A percentile compares a stretch with the other conserved stretches of the same genome.
phyloP scores from a whole-genome alignment of 2,888 invertebrate species.

The Theodoxus fluviatilis region DNA sequence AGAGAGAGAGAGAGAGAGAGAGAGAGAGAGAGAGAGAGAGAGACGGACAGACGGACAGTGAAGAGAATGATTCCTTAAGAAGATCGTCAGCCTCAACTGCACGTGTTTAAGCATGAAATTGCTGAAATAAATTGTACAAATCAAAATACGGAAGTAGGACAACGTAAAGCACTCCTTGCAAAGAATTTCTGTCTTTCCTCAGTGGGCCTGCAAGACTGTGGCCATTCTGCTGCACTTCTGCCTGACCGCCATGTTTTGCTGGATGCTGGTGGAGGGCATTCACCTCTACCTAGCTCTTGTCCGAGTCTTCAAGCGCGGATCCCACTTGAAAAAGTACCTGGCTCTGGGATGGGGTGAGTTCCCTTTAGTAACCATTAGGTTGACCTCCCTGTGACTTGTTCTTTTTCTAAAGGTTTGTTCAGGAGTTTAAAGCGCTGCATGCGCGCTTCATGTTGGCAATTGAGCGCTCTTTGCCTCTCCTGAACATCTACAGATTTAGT shows the following conservation, averaged over 20 bases:
- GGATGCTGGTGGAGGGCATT: conserved; percentile 59
- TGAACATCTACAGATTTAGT: no score
- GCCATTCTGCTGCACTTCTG: conserved; percentile 52
- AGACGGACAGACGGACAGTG: no score
- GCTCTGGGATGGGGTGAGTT: conserved; percentile 56
- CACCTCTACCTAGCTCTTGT: conserved; percentile 57
- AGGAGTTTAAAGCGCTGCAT: no score
- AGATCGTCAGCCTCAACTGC: no score
- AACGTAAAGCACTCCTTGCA: background rate
- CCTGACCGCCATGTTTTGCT: conserved; percentile 52
- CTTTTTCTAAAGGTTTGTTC: background rate
- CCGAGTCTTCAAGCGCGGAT: conserved; percentile 49
- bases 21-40: no score
- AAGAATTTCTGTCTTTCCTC: conserved; percentile 1
- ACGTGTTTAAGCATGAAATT: no score
- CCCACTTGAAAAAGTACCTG: conserved; percentile 49
- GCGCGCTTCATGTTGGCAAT: no score
- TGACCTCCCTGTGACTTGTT: background rate
- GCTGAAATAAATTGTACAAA: no score
- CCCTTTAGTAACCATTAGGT: background rate
- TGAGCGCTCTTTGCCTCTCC: no score
- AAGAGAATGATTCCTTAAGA: no score
- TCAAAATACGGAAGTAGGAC: no score
- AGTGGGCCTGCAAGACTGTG: conserved; percentile 49
- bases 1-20: no score